Percentiles rank a stretch among this genome's conserved stretches.
Evolutionary conservation across 2,113 vertebrate genomes (phyloP).

Genomic region (Kryptolebias marmoratus): DNA sequence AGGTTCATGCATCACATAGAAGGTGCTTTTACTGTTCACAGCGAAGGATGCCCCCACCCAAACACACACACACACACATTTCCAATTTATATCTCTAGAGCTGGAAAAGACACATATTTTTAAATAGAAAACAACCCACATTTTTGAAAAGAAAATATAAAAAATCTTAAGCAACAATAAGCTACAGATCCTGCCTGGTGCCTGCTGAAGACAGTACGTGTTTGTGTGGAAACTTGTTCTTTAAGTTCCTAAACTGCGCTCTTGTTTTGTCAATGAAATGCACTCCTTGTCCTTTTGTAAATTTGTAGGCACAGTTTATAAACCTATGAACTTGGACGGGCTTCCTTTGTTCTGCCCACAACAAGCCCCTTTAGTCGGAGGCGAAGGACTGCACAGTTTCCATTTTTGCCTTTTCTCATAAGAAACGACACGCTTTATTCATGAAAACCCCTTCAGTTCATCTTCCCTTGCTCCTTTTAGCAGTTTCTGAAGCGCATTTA

Average conservation of each 20-base stretch:
- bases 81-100: conserved; percentile 6
- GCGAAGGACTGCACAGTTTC: conserved; percentile 35
- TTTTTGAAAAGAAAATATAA: not conserved
- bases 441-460: not conserved
- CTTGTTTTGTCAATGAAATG: not conserved
- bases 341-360: not conserved
- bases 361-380: not conserved
- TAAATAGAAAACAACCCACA: not conserved
- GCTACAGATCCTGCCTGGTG: not conserved
- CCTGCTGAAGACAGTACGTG: not conserved
- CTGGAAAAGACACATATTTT: conserved; percentile 11
- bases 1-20: conserved; percentile 20
- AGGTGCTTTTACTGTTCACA: conserved; percentile 52
- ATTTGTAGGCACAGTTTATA: not conserved
- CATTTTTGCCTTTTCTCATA: conserved; percentile 28
- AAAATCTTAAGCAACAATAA: not conserved
- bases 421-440: conserved; percentile 15
- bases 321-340: not conserved
- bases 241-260: not conserved
- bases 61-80: not conserved
- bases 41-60: not conserved
- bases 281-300: not conserved
- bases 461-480: not conserved
- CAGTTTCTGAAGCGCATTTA: conserved; percentile 22
- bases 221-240: not conserved